Conservation (phyloP, 1,140 invertebrate genomes). For the Phymorhynchus buccinoides region DNA sequence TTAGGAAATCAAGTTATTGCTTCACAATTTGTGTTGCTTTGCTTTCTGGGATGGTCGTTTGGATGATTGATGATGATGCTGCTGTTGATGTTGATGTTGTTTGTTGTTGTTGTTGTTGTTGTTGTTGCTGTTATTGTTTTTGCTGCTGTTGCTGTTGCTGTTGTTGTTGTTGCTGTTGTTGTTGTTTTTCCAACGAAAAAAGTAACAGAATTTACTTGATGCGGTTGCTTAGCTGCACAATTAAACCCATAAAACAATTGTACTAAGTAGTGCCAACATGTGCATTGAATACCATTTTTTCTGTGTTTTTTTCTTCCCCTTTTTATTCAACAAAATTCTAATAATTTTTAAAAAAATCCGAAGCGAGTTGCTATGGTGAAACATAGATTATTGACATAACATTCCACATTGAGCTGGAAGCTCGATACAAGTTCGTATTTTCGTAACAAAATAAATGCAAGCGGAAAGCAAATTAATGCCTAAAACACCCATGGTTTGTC, state of each 20-base stretch:
- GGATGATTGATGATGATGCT: background rate
- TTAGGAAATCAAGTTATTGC: too few species aligned
- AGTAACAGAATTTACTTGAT: too few species aligned
- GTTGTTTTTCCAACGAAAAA: background rate
- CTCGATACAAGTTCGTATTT: too few species aligned
- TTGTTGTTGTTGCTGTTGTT: background rate
- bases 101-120: background rate
- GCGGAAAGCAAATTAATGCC: too few species aligned
- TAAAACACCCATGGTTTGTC: too few species aligned
- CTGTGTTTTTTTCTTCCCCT: too few species aligned
- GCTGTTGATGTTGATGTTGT: background rate
- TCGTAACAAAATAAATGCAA: too few species aligned
- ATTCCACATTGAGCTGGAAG: background rate
- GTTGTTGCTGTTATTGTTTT: background rate
- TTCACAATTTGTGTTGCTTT: too few species aligned
- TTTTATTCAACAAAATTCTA: background rate
- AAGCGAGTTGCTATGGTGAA: background rate
- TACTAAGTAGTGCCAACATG: background rate
- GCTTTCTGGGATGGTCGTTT: background rate
- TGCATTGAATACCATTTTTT: background rate
- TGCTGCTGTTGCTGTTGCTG: background rate
- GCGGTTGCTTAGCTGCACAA: background rate
- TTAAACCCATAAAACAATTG: background rate
- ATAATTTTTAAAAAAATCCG: background rate
- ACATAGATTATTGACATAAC: background rate